Conservation (phyloP, 2,113 vertebrate genomes). For the Accipiter cooperii region DNA sequence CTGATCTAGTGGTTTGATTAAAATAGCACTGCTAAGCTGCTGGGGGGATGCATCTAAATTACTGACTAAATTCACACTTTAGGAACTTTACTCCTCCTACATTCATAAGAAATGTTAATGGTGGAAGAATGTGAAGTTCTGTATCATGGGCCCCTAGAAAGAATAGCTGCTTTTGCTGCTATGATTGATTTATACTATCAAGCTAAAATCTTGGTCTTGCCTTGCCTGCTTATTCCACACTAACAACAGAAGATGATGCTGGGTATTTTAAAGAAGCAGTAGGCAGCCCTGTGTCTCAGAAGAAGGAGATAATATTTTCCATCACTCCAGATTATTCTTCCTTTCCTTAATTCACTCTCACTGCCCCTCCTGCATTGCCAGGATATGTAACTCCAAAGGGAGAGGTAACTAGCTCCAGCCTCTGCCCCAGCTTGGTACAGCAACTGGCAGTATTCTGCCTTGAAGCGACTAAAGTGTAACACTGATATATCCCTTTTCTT, state of each 20-base stretch:
- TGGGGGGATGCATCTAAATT: neutral
- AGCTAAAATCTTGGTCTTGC: neutral
- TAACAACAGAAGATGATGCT: neutral
- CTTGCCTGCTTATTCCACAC: neutral
- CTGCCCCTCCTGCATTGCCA: neutral
- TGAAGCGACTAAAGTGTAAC: neutral
- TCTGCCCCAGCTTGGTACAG: neutral
- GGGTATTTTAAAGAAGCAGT: neutral
- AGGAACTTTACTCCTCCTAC: neutral
- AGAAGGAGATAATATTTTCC: neutral
- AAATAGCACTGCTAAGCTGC: neutral
- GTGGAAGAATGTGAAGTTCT: neutral
- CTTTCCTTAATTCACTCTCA: neutral
- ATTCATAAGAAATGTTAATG: neutral
- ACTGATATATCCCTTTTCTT: neutral
- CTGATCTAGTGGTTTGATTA: neutral
- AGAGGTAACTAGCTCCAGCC: neutral
- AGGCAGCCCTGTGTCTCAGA: neutral
- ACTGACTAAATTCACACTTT: neutral
- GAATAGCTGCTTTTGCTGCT: neutral
- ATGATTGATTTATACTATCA: neutral
- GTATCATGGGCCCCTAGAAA: neutral
- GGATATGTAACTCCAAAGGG: neutral
- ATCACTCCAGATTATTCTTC: neutral
- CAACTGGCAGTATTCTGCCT: neutral